These are phyloP conservation scores for Nestor notabilis DNA, from an alignment of 2,113 vertebrate species.

Conservation along the genomic window DNA sequence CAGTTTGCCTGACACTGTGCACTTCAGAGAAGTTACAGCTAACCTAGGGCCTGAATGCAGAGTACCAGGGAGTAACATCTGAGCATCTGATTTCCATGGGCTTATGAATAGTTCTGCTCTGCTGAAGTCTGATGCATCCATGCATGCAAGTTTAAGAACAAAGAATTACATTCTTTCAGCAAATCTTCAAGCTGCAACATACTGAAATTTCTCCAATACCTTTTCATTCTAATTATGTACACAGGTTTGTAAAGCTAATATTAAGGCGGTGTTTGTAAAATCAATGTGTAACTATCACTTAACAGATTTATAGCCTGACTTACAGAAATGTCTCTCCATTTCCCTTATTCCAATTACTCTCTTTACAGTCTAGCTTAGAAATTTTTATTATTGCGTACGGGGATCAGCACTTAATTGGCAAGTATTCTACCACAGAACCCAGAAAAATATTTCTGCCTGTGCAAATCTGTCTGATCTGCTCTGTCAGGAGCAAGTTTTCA, in stretches of 20 bases:
- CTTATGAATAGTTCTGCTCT: background rate
- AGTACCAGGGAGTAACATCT: background rate
- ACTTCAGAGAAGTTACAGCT: background rate
- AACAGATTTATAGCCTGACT: background rate
- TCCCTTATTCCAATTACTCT: background rate
- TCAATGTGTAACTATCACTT: background rate
- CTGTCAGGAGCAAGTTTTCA: background rate
- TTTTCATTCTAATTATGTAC: background rate
- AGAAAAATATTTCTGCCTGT: background rate
- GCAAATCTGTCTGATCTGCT: background rate
- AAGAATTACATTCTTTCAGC: background rate
- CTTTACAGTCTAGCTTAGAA: background rate
- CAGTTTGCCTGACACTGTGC: background rate
- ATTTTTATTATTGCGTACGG: background rate
- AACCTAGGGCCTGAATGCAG: background rate
- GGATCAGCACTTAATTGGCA: background rate
- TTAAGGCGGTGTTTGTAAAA: background rate
- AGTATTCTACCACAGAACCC: background rate
- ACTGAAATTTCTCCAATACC: background rate
- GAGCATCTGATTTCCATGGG: background rate
- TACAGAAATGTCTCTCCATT: background rate
- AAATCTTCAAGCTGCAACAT: background rate
- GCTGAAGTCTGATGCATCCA: background rate
- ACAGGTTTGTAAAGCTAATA: background rate
- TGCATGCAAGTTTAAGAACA: background rate